A percentile compares a stretch with the other conserved stretches of the same genome.
Evolutionary conservation across 2,113 vertebrate species (phyloP).

Genomic region (Microcebus ravelobensis): DNA sequence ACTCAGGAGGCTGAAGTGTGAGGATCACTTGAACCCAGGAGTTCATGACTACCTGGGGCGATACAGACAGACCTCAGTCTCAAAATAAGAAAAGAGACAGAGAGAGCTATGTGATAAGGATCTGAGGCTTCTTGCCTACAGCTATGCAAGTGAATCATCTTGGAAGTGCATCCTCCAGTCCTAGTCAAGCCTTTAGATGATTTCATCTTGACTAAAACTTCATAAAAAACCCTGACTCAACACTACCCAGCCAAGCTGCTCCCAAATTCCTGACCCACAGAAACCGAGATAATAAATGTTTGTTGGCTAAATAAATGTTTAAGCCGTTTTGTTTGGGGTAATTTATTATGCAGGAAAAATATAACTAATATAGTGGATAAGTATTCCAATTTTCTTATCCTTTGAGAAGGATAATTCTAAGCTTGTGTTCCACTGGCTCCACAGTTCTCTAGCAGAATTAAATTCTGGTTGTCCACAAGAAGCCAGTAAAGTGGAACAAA

Average conservation of each 20-base stretch:
- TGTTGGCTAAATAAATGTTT: background rate
- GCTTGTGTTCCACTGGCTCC: background rate
- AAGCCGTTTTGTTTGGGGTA: background rate
- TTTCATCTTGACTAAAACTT: background rate
- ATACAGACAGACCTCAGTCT: too few species aligned
- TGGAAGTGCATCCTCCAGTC: background rate
- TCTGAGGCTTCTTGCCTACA: background rate
- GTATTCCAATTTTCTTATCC: background rate
- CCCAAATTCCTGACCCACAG: background rate
- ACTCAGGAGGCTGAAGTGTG: too few species aligned
- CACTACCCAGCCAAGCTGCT: background rate
- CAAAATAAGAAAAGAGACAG: too few species aligned
- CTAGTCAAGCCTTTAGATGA: background rate
- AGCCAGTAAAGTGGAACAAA: too few species aligned
- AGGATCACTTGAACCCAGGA: too few species aligned
- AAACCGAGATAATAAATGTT: background rate
- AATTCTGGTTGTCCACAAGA: background rate
- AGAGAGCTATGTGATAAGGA: background rate
- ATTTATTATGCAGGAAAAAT: background rate
- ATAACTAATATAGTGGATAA: background rate
- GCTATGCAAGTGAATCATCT: background rate
- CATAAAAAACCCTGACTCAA: background rate
- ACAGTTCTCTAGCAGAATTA: background rate
- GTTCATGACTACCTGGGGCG: too few species aligned
- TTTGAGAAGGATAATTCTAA: background rate